Evolutionary conservation across 2,113 vertebrate genomes (phyloP).

Genomic region (Epinephelus fuscoguttatus): DNA sequence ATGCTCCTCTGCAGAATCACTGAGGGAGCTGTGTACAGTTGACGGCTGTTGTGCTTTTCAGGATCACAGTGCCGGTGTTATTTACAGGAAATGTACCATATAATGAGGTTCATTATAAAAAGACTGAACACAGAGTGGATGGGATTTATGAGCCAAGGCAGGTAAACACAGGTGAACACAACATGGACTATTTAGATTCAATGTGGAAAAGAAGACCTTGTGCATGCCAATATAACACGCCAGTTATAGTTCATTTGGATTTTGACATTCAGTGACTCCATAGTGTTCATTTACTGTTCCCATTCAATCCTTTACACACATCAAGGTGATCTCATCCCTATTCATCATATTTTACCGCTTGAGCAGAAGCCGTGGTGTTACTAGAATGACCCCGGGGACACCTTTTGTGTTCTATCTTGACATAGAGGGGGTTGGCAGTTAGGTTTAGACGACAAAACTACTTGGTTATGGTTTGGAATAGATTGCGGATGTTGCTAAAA

Average conservation of each 20-base stretch:
- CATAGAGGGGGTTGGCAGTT: too few species aligned
- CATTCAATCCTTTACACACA: background rate
- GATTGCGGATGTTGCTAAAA: too few species aligned
- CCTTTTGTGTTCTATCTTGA: too few species aligned
- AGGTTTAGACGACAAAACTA: too few species aligned
- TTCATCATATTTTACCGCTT: too few species aligned
- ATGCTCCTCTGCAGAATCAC: slow-evolving; percentile 35
- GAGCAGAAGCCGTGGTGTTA: too few species aligned
- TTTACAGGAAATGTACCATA: slow-evolving; percentile 23
- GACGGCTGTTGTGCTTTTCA: slow-evolving; percentile 2
- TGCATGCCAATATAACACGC: background rate
- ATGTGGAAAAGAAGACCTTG: background rate
- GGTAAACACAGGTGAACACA: background rate
- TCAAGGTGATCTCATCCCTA: too few species aligned
- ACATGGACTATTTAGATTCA: background rate
- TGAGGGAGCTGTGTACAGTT: slow-evolving; percentile 28
- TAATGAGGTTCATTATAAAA: slow-evolving; percentile 46
- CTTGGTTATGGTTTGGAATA: too few species aligned
- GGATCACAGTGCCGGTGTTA: background rate
- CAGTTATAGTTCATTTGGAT: background rate
- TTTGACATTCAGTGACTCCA: background rate
- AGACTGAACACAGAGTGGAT: background rate
- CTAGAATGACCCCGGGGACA: too few species aligned
- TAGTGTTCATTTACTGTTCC: background rate
- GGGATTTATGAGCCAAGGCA: background rate